These are phyloP conservation scores for Probosciger aterrimus DNA, from an alignment of 2,113 vertebrate species.

Conservation along the genomic window DNA sequence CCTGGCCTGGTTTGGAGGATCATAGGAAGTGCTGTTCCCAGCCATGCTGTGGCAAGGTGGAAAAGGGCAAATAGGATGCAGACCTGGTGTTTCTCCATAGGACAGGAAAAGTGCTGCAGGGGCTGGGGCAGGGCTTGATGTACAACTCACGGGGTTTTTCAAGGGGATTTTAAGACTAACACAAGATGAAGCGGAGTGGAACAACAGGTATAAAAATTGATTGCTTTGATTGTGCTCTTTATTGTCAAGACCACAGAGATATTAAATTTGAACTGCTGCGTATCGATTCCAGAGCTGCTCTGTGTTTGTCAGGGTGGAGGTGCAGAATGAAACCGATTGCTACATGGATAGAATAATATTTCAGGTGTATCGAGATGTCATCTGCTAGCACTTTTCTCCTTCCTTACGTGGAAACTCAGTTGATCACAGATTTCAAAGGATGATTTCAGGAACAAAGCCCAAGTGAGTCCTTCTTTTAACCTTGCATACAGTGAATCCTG, in stretches of 20 bases:
- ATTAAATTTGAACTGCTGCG: neutral
- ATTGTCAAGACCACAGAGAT: neutral
- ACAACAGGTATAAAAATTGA: conserved; percentile 42
- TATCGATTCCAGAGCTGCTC: neutral
- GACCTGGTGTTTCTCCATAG: neutral
- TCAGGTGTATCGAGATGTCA: neutral
- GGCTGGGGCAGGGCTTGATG: neutral
- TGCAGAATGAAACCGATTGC: neutral
- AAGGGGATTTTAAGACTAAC: neutral
- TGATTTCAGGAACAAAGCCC: neutral
- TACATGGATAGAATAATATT: neutral
- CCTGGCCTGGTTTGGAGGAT: neutral
- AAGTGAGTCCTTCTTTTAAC: neutral
- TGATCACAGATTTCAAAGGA: neutral
- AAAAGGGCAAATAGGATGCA: neutral
- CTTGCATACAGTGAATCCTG: neutral
- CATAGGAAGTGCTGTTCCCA: neutral
- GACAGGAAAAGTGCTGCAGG: neutral
- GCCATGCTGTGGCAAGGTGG: neutral
- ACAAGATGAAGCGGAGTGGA: neutral
- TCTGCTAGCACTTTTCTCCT: neutral
- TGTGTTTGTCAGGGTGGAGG: neutral
- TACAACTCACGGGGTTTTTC: neutral
- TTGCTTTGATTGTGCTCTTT: conserved; percentile 21
- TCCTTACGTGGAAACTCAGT: neutral